Evolutionary conservation across 2,888 invertebrate genomes (phyloP).

Genomic region (Alviniconcha strummeri): DNA sequence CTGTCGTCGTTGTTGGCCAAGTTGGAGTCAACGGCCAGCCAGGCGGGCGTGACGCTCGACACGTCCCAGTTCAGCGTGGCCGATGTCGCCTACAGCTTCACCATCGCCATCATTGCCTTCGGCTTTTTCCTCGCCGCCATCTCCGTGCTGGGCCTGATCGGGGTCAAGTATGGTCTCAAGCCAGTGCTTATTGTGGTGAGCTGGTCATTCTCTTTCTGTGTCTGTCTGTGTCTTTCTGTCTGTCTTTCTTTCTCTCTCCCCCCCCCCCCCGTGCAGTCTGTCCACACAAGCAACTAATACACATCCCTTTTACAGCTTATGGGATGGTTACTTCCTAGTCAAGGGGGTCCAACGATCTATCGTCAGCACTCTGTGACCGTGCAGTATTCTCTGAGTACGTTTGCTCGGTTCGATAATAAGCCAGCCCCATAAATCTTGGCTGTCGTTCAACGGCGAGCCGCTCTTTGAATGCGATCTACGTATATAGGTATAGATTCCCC

Average conservation of each 20-base stretch:
- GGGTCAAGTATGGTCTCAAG: slow-evolving; percentile 36
- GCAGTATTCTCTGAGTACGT: no score
- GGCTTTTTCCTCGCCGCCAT: slow-evolving; percentile 36
- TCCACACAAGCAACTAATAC: no score
- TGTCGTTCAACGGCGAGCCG: no score
- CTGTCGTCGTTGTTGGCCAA: neutral
- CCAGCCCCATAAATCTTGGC: no score
- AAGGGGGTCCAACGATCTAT: no score
- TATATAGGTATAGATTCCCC: no score
- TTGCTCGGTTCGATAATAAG: no score
- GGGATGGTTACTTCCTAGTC: no score
- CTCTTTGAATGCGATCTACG: no score
- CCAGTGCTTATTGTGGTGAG: slow-evolving; percentile 38
- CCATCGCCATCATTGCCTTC: slow-evolving; percentile 34
- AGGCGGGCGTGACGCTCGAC: slow-evolving; percentile 27
- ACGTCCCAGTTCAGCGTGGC: slow-evolving; percentile 26
- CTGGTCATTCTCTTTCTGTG: neutral
- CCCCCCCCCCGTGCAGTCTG: no score
- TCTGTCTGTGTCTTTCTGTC: neutral
- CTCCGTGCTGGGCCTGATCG: slow-evolving; percentile 35
- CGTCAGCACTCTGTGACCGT: no score
- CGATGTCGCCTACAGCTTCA: slow-evolving; percentile 34
- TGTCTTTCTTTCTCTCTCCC: neutral
- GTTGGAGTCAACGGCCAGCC: neutral
- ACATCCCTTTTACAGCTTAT: no score